Percentiles rank a stretch among this genome's conserved stretches.
Evolutionary conservation across 2,113 vertebrate genomes (phyloP).

Genomic region (Mugil cephalus): DNA sequence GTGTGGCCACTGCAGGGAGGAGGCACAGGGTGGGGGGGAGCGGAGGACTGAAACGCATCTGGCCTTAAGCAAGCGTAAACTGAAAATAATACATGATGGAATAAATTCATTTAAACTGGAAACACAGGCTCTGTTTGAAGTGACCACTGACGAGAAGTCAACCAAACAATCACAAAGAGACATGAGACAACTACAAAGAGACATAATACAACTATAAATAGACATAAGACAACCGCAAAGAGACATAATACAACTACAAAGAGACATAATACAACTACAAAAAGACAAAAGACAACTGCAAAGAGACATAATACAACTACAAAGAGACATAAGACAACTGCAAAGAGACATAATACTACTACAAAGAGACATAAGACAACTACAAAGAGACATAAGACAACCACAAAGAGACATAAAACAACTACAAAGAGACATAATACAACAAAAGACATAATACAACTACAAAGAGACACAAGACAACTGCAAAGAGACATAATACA

Average conservation of each 20-base stretch:
- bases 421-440: not conserved
- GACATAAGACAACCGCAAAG: not conserved
- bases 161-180: too few relatives aligned
- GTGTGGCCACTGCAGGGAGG: constrained; percentile 4
- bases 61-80: not conserved
- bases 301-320: too few relatives aligned
- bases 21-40: not conserved
- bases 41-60: not conserved
- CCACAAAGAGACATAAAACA: not conserved
- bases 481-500: too few relatives aligned
- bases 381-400: not conserved
- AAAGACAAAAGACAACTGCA: too few relatives aligned
- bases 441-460: not conserved
- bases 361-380: not conserved
- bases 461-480: too few relatives aligned
- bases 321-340: too few relatives aligned
- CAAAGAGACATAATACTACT: too few relatives aligned
- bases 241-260: too few relatives aligned
- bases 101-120: too few relatives aligned
- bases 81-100: not conserved
- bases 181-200: not conserved
- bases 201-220: not conserved
- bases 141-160: too few relatives aligned
- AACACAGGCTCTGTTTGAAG: not conserved
- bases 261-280: too few relatives aligned